Evolutionary conservation across 2,888 invertebrate species (phyloP), one percentile per base, ranked within the genome.

Genomic region (Julus scanicus): DNA sequence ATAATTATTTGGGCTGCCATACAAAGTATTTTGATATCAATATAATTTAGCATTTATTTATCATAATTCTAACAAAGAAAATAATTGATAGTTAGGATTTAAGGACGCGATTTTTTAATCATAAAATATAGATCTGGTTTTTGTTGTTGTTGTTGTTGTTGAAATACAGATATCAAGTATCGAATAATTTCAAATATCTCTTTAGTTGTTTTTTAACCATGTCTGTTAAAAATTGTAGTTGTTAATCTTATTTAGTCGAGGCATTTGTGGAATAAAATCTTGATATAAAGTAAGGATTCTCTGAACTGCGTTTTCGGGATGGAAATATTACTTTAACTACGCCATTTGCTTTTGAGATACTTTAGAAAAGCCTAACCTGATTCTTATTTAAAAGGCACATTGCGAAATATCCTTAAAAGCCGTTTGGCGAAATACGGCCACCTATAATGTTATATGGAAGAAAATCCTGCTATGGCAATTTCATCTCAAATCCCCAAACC

Each of bases 401-500:
- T 29, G 71, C 20, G 29, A 71, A 20, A 71, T 71, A 71, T 71
- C 71, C 71, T 71, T 71, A 71, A 71, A 71, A 71, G 71, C 29
- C 29, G 71, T 71, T 71, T 71, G 71, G 71, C 71, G 20, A 71
- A 71, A 71, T 71, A 71, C 71, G 29, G 29, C 71, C 29, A 29
- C 71, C 29, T 71, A 44, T 44, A 71, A 71, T 71, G 71, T 71
- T 71, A 71, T 71, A 20, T 29, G 29, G 71, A 71, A 20, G 71
- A 71, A 71, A 71, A 71, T 71, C 71, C 71, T 71, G 29, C 20
- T 71, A 71, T 20, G 71, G 71, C 71, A 71, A 71, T 71, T 29
- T 71, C 71, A 71, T 71, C 71, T 20, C 71, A 71, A 71, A 71
- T 71, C 71, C 71, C 71, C 71, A 71, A 71, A 71, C 71, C 71